phyloP scores from a whole-genome alignment of 2,797 vertebrate genomes.

The Eidolon dupreanum region DNA sequence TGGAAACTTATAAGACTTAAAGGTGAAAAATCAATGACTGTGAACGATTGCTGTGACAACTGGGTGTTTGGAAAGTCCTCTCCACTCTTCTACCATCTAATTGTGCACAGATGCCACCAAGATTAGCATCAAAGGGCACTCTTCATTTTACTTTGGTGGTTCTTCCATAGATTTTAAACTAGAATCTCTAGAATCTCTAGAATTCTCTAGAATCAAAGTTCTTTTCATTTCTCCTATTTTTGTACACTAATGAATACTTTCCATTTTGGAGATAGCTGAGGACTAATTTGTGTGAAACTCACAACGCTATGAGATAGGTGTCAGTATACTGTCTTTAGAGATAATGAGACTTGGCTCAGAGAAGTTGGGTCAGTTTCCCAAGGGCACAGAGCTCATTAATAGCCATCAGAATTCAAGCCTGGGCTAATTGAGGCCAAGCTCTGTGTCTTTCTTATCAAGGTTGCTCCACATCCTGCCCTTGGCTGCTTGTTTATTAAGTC shows the following conservation, averaged over 20 bases:
- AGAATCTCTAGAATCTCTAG: too few species aligned
- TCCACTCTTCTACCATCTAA: not conserved
- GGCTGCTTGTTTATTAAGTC: not conserved
- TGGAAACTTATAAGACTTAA: not conserved
- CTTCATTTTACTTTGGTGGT: slow-evolving; percentile 7
- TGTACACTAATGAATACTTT: not conserved
- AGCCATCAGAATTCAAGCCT: not conserved
- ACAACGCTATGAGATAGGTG: not conserved
- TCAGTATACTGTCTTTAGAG: not conserved
- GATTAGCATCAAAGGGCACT: slow-evolving; percentile 11
- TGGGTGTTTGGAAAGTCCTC: not conserved
- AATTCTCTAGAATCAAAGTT: not conserved
- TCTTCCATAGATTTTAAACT: not conserved
- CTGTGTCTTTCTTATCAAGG: not conserved
- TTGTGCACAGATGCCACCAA: not conserved
- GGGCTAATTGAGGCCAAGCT: not conserved
- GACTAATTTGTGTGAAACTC: not conserved
- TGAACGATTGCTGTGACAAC: not conserved
- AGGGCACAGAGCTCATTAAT: slow-evolving; percentile 12
- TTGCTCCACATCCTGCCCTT: not conserved
- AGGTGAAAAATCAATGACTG: not conserved
- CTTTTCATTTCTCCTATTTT: not conserved
- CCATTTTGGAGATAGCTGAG: not conserved
- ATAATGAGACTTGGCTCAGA: slow-evolving; percentile 21
- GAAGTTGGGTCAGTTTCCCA: not conserved